Evolutionary conservation across 2,797 vertebrate species (phyloP).

Genomic region (Oreochromis grahami): DNA sequence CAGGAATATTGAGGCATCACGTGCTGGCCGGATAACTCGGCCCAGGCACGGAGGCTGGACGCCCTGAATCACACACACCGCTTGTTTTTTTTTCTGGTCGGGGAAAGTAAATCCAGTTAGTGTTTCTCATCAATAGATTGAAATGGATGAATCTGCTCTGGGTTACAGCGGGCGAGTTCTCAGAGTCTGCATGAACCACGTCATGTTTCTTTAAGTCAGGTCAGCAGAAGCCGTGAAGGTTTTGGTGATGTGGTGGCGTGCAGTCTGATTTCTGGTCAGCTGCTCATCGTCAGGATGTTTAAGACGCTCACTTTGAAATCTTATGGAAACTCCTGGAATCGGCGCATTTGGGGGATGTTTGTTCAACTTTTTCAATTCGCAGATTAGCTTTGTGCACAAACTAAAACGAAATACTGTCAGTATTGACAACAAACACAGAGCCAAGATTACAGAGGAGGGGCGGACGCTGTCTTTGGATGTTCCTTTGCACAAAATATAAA

Average conservation of each 20-base stretch:
- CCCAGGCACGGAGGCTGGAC: background rate
- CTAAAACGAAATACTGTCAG: background rate
- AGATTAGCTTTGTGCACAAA: background rate
- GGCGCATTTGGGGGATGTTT: background rate
- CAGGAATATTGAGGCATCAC: background rate
- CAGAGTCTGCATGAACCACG: background rate
- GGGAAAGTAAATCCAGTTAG: background rate
- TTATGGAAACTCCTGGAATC: background rate
- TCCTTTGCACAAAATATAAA: background rate
- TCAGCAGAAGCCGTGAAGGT: background rate
- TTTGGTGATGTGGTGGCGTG: background rate
- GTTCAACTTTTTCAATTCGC: background rate
- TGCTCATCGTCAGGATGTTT: background rate
- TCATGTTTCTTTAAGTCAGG: conserved; percentile 17
- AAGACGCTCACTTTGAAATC: background rate
- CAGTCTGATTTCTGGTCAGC: background rate
- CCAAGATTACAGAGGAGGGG: rapidly evolving
- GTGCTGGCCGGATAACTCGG: background rate
- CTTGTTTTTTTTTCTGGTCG: background rate
- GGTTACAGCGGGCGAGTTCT: background rate
- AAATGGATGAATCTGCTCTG: background rate
- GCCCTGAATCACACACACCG: background rate
- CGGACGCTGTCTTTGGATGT: rapidly evolving
- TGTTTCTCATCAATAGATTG: background rate
- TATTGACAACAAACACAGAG: background rate